Base-by-base conservation (phyloP, 2,888 invertebrate genomes). In the Phaedon cochleariae region DNA sequence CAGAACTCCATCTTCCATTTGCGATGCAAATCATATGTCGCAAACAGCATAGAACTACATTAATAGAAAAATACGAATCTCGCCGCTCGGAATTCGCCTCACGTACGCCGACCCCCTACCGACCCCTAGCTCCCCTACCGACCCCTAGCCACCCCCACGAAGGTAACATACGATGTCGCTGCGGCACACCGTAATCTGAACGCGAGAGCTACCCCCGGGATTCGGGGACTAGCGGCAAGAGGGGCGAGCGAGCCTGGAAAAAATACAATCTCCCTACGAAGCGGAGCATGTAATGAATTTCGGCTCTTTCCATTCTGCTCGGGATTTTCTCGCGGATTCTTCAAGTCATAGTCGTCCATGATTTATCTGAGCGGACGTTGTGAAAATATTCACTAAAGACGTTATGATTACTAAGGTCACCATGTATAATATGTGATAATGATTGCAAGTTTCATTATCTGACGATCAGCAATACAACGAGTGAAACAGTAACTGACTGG, bases 281-380 rank as follows among this genome's bases (percentile, higher is more conserved):
- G 80, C 80, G 76, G 81, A 81, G 81, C 82, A 81, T 82, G 81
- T 82, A 82, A 82, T 82, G 82, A 82, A 82, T 81, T 82, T 80
- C 81, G 73, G 79, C 78, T 78, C 79, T 77, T 74, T 77, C 75
- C 76, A 76, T 78, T 75, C 74, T 71, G 74, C 72, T 72, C 75
- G 71, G 72, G 74, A 73, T 74, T 74, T 73, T 71, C 69, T 64
- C 70, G 68, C 69, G 66, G 67, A 60, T 62, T 66, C 53, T 65
- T 62, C 71, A 59, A 67, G 65, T 41, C 41, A 41, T 41, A 41
- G 41, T 15, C 41, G 41, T 41, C 41, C 41, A 2, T 15, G 41
- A 41, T 3, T 4, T 15, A 2, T 41, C 41, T 3, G 41, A 15
- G 2, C 12, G 59, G 7, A 34, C 12, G 34, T 29, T 29, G 5